A percentile compares a stretch with the other conserved stretches of the same genome.
Conservation (phyloP, 2,797 vertebrate species). For the Podargus strigoides region DNA sequence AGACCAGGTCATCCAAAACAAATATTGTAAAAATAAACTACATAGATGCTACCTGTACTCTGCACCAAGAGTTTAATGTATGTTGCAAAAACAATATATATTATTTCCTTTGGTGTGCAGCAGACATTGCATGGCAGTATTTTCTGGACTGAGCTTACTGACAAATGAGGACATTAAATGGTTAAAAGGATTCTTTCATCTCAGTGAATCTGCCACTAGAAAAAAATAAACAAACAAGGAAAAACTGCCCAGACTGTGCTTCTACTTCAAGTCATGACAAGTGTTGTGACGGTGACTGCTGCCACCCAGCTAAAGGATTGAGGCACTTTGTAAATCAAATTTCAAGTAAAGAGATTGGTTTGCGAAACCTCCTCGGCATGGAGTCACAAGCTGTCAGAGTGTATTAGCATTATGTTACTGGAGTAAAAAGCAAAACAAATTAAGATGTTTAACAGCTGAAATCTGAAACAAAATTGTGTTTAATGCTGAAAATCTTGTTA, state of each 20-base stretch:
- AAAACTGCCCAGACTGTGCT: constrained; percentile 4
- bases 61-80: not conserved
- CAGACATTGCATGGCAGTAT: not conserved
- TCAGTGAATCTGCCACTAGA: not conserved
- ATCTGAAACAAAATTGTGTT: constrained; percentile 73
- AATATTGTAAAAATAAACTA: not conserved
- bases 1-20: not conserved
- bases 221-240: constrained; percentile 29
- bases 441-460: constrained; percentile 76
- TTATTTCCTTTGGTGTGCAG: not conserved
- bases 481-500: constrained; percentile 76
- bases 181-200: constrained; percentile 40
- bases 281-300: constrained; percentile 34
- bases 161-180: not conserved
- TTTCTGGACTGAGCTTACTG: not conserved
- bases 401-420: constrained; percentile 68
- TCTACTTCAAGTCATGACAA: constrained; percentile 45
- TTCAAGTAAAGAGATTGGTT: constrained; percentile 69
- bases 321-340: constrained; percentile 76
- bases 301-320: constrained; percentile 63
- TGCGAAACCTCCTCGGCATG: constrained; percentile 47
- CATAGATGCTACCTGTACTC: not conserved
- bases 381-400: constrained; percentile 67
- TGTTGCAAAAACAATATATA: not conserved
- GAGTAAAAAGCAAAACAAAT: constrained; percentile 76